Percentiles rank a stretch among this genome's conserved stretches.
Evolutionary conservation across 2,113 vertebrate species (phyloP).

Genomic region (Recurvirostra avosetta): DNA sequence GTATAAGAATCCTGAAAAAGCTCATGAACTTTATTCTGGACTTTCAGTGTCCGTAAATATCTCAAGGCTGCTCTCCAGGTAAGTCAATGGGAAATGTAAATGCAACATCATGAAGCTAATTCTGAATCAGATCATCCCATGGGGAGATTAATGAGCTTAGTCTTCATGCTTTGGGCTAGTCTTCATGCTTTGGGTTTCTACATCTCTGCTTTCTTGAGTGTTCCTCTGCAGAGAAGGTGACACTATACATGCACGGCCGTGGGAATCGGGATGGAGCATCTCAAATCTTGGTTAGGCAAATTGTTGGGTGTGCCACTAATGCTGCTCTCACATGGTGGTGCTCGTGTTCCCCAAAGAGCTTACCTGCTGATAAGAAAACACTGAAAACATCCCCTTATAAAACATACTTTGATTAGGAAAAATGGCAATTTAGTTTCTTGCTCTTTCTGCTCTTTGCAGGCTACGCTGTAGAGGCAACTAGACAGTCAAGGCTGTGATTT

Average conservation of each 20-base stretch:
- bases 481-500: background rate
- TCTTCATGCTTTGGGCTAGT: background rate
- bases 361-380: background rate
- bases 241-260: background rate
- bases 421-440: background rate
- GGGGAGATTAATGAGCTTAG: background rate
- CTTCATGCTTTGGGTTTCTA: background rate
- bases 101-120: background rate
- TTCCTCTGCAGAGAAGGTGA: background rate
- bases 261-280: background rate
- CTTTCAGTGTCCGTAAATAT: background rate
- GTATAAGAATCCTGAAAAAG: background rate
- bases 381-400: background rate
- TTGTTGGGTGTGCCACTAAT: background rate
- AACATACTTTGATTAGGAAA: background rate
- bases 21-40: background rate
- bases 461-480: fast-evolving
- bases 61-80: background rate
- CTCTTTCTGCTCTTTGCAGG: background rate
- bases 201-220: too few relatives aligned
- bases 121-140: background rate
- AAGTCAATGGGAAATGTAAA: background rate
- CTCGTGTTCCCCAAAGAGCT: background rate
- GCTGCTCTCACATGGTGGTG: too few relatives aligned
- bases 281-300: background rate